Base-by-base conservation (phyloP, 37 sponge, comb jelly and placozoan genomes). In the Crambe crambe region DNA sequence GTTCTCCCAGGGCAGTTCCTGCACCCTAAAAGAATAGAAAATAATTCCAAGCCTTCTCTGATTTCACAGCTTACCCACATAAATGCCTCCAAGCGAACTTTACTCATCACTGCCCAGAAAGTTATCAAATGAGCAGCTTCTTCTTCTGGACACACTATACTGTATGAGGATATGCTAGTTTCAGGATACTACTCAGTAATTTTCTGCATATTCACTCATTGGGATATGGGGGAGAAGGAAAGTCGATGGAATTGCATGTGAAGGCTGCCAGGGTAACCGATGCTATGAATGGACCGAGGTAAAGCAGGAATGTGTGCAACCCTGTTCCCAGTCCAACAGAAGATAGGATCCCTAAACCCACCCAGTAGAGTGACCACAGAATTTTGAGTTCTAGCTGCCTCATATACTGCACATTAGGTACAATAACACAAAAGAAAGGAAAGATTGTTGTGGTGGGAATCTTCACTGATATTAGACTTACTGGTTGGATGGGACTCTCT, bases 261-360 rank as follows among this genome's bases (percentile, higher is more conserved):
- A 96, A 99, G 23, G 99, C 99, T 37, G 99, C 96, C 27, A 99
- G 85, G 8, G 99, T 96, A 18, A 99, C 99, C 57, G 94, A 89
- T n/a, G 99, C 97, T 58, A 99, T 99, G 89, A 93, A 92, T 25
- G 99, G 99, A n/a, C 99, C 99, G 82, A 97, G 83, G 69, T 97
- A 97, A 60, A 97, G 89, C 27, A 97, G 72, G 85, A 99, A 99
- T 25, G 99, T 99, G 73, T 96, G 99, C 22, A 99, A 83, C 18
- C 99, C 99, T 15, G 99, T 99, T 22, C 99, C 99, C 57, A 97
- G 77, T 9, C 98, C 98, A 27, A 97, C 81, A 37, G 92, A 92
- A 25, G 99, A 99, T 26, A 99, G 86, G 62, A 99, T 78, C 2
- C 99, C 99, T 3, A 99, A 76, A 17, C 97, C 95, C 18, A 96